Conservation (phyloP, 2,888 invertebrate genomes). For the Thera obeliscata region DNA sequence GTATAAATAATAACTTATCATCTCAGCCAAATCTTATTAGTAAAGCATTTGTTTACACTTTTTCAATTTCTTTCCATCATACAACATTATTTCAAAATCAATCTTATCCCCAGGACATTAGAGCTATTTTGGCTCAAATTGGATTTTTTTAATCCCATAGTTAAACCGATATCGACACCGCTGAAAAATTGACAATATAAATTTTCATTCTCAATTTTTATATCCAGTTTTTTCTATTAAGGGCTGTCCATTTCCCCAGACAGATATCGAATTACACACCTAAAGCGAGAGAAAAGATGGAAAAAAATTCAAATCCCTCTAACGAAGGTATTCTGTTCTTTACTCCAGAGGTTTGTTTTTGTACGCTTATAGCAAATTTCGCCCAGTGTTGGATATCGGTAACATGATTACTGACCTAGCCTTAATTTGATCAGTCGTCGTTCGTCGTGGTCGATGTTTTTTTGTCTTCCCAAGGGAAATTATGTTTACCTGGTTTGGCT, state of each 20-base stretch:
- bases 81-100: constrained; percentile 21
- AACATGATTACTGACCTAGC: constrained; percentile 82
- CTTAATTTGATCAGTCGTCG: constrained; percentile 78
- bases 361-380: constrained; percentile 73
- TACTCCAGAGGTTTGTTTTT: constrained; percentile 78
- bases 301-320: constrained; percentile 66
- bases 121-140: constrained; percentile 28
- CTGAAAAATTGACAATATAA: constrained; percentile 67
- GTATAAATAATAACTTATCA: constrained; percentile 28
- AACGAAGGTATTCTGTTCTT: constrained; percentile 70
- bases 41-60: constrained; percentile 39
- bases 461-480: constrained; percentile 61
- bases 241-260: constrained; percentile 74
- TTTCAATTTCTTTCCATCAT: constrained; percentile 40
- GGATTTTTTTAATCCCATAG: constrained; percentile 41
- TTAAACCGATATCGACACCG: constrained; percentile 54
- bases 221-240: constrained; percentile 76
- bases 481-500: constrained; percentile 61
- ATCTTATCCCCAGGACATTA: constrained; percentile 13
- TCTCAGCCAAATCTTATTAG: constrained; percentile 24
- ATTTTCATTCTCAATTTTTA: constrained; percentile 72
- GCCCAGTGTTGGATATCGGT: constrained; percentile 79
- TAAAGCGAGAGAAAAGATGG: constrained; percentile 61
- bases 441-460: constrained; percentile 64
- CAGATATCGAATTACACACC: constrained; percentile 73